These are phyloP conservation scores for Lepetodrilus schrolli DNA, from an alignment of 2,888 invertebrate species.

Conservation along the genomic window DNA sequence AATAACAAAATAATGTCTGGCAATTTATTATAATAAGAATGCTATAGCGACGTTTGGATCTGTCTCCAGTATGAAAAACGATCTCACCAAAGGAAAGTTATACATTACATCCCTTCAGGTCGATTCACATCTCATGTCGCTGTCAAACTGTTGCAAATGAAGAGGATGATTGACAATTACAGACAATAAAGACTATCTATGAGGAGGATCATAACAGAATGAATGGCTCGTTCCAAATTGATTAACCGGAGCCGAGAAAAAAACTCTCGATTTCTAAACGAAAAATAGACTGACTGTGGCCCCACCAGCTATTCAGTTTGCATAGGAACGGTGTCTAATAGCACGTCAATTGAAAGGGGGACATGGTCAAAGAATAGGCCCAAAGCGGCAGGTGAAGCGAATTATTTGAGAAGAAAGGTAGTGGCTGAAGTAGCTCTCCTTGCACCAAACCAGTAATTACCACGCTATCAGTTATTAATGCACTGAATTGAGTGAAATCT, in stretches of 20 bases:
- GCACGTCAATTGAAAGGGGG: slow-evolving; percentile 3
- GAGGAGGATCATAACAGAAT: neutral
- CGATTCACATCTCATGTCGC: neutral
- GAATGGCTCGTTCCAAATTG: slow-evolving; percentile 9
- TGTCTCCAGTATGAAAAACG: neutral
- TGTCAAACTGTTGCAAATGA: neutral
- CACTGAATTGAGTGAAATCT: neutral
- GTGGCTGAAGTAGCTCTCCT: slow-evolving; percentile 7
- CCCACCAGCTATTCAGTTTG: neutral
- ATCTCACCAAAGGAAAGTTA: neutral
- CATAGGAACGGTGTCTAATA: neutral
- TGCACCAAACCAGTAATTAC: slow-evolving; percentile 7
- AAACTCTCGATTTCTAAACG: neutral
- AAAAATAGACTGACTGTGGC: neutral
- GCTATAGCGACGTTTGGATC: neutral
- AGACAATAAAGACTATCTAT: slow-evolving; percentile 15
- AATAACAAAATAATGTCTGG: neutral
- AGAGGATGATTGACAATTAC: slow-evolving; percentile 1
- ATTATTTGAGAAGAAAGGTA: slow-evolving; percentile 4
- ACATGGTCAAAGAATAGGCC: slow-evolving; percentile 6
- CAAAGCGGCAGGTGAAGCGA: slow-evolving; percentile 16
- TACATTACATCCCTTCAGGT: neutral
- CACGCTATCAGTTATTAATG: neutral
- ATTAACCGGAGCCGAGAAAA: slow-evolving; percentile 22
- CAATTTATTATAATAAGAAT: neutral